Evolutionary conservation across 2,113 vertebrate species (phyloP).

Genomic region (Circaetus cinerascens): DNA sequence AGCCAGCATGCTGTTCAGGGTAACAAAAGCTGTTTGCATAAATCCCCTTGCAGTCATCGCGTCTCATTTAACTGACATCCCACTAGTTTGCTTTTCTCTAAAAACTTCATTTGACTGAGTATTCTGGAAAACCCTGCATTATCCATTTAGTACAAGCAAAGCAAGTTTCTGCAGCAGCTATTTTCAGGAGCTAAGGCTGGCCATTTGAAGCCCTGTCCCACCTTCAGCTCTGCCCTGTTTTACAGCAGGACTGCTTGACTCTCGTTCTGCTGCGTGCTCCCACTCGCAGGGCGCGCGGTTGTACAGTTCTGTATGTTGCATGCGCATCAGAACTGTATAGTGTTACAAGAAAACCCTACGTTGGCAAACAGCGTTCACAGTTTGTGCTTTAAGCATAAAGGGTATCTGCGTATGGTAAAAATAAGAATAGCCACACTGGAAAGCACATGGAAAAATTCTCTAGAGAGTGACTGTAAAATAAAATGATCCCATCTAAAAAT

Average conservation of each 20-base stretch:
- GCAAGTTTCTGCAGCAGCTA: not conserved
- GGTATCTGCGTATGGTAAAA: not conserved
- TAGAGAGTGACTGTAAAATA: not conserved
- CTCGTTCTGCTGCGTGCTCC: rapidly evolving
- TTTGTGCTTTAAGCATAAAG: not conserved
- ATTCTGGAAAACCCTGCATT: not conserved
- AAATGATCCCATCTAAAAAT: not conserved
- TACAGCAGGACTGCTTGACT: not conserved
- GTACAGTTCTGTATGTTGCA: not conserved
- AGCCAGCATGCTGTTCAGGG: not conserved
- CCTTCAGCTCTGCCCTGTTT: not conserved
- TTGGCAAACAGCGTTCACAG: not conserved
- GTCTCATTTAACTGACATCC: not conserved
- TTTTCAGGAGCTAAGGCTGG: not conserved
- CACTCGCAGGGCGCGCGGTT: not conserved
- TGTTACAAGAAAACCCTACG: not conserved
- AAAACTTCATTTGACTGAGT: not conserved
- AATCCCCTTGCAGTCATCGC: not conserved
- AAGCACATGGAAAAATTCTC: not conserved
- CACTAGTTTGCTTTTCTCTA: not conserved
- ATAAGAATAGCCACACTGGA: not conserved
- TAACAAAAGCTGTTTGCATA: not conserved
- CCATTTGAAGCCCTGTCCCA: not conserved
- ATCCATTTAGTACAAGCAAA: not conserved
- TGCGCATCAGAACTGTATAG: not conserved